Conservation (phyloP, 2,797 vertebrate genomes). For the Botia almorhae region DNA sequence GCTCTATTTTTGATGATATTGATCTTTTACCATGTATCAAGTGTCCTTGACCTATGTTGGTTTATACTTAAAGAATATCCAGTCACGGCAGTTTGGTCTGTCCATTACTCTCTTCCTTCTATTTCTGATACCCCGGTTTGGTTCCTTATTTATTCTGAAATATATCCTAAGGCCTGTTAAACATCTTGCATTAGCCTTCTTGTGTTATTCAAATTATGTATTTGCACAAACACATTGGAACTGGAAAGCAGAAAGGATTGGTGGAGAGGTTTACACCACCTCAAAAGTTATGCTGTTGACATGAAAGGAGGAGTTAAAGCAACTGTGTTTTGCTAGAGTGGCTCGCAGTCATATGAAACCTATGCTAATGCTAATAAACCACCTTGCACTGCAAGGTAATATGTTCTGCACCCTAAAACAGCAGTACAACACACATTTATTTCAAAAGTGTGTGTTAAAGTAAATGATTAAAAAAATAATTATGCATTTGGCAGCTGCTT, state of each 20-base stretch:
- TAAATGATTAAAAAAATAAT: background rate
- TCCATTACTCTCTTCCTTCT: background rate
- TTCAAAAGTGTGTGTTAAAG: constrained; percentile 25
- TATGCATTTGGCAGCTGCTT: too few relatives aligned
- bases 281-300: constrained; percentile 60
- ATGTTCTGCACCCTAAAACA: constrained; percentile 18
- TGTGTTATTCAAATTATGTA: constrained; percentile 65
- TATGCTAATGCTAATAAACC: constrained; percentile 56
- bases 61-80: background rate
- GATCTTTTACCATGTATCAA: background rate
- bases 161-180: constrained; percentile 40
- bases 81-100: background rate
- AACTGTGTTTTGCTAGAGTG: constrained; percentile 62
- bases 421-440: constrained; percentile 17
- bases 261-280: constrained; percentile 53
- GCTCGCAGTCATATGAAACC: constrained; percentile 53
- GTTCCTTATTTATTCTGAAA: constrained; percentile 54
- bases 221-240: constrained; percentile 49
- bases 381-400: constrained; percentile 30
- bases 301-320: constrained; percentile 51
- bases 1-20: background rate
- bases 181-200: constrained; percentile 58
- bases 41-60: background rate
- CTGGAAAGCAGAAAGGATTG: background rate
- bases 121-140: constrained; percentile 30